Percentiles rank a stretch among this genome's conserved stretches.
These are phyloP conservation scores for Scelioninae gen. 2 DNA, from an alignment of 2,888 invertebrate genomes.

Conservation along the genomic window DNA sequence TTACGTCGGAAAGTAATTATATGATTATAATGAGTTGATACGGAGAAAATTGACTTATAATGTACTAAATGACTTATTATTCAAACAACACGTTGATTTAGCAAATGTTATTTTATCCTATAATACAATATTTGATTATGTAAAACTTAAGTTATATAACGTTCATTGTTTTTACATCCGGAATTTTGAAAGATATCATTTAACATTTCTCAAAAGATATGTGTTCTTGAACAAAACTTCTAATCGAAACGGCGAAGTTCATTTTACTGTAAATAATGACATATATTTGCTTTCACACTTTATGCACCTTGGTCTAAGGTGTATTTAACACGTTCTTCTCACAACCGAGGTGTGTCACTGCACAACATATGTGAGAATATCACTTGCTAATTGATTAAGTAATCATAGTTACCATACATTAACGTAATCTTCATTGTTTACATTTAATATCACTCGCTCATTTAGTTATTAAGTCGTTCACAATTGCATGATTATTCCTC, in stretches of 20 bases:
- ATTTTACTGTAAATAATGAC: conserved; percentile 36
- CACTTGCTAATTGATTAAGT: conserved; percentile 62
- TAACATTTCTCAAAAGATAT: too few relatives aligned
- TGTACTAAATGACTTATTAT: too few relatives aligned
- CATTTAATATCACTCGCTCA: conserved; percentile 65
- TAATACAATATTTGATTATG: too few relatives aligned
- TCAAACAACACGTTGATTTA: too few relatives aligned
- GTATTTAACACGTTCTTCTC: conserved; percentile 73
- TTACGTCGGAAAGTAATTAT: too few relatives aligned
- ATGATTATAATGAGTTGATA: too few relatives aligned
- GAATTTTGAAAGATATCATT: too few relatives aligned
- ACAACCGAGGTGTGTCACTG: conserved; percentile 74
- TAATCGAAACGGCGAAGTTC: background rate
- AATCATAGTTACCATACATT: conserved; percentile 9
- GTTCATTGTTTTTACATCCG: too few relatives aligned
- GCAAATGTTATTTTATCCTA: too few relatives aligned
- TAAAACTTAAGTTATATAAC: too few relatives aligned
- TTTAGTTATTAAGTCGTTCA: conserved; percentile 61
- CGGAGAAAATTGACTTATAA: too few relatives aligned
- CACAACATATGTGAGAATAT: conserved; percentile 72
- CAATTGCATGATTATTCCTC: conserved; percentile 28
- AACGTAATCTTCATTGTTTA: conserved; percentile 61
- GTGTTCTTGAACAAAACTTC: too few relatives aligned
- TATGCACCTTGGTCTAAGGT: conserved; percentile 69
- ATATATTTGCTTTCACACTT: conserved; percentile 33